Percentiles rank a stretch among this genome's conserved stretches.
These are phyloP conservation scores for Spongia lamella DNA, from an alignment of 37 sponge, comb jelly and placozoan species.

Conservation along the genomic window DNA sequence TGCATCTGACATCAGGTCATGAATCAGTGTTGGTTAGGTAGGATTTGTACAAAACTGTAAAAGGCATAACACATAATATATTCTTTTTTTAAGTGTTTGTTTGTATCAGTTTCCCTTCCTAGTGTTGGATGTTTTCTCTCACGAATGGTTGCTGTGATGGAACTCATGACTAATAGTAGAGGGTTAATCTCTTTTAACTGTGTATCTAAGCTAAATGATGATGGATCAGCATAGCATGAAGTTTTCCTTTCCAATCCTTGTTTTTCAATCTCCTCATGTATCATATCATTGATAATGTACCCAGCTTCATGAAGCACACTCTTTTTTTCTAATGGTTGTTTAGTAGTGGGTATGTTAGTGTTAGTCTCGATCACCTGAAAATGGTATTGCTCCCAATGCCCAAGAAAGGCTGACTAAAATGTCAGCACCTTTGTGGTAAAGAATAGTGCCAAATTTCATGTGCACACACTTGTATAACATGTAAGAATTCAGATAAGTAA, in stretches of 20 bases:
- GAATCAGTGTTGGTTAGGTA: not conserved
- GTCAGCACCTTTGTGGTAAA: not conserved
- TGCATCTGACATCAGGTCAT: constrained; percentile 14
- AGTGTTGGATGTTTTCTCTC: not conserved
- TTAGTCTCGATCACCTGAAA: too few species aligned
- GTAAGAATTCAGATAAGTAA: not conserved
- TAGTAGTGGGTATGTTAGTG: too few species aligned
- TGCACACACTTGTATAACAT: constrained; percentile 18
- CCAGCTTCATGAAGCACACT: not conserved
- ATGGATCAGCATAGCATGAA: too few species aligned
- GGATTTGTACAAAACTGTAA: constrained; percentile 17
- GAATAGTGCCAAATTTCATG: constrained; percentile 18
- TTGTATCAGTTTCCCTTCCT: not conserved
- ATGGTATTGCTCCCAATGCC: not conserved
- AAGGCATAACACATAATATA: not conserved
- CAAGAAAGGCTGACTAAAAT: constrained; percentile 16
- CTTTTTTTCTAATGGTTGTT: too few species aligned
- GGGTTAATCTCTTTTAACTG: not conserved
- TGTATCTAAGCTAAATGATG: not conserved
- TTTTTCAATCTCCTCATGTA: not conserved
- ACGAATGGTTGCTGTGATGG: constrained; percentile 1
- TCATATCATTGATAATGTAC: not conserved
- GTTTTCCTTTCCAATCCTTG: too few species aligned
- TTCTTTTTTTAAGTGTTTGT: constrained; percentile 1
- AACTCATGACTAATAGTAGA: not conserved